Evolutionary conservation across 2,797 vertebrate species (phyloP).

Genomic region (Anguilla marmorata): DNA sequence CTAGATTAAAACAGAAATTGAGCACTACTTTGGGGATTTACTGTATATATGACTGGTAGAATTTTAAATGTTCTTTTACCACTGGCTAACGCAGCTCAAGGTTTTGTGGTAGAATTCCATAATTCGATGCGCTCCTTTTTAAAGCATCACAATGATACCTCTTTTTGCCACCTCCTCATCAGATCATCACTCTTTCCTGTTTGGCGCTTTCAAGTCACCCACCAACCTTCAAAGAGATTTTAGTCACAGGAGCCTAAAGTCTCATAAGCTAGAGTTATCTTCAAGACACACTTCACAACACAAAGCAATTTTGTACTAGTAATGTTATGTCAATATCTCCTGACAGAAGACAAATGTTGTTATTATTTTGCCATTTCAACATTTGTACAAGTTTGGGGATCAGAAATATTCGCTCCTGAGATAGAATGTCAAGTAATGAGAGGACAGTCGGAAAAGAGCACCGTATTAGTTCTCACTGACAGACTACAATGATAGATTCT

Average conservation of each 20-base stretch:
- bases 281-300: slow-evolving; percentile 85
- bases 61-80: background rate
- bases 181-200: slow-evolving; percentile 40
- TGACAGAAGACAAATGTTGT: slow-evolving; percentile 96
- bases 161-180: background rate
- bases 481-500: slow-evolving; percentile 76
- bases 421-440: slow-evolving; percentile 78
- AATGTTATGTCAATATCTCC: slow-evolving; percentile 88
- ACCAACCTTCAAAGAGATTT: slow-evolving; percentile 52
- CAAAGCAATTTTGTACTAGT: slow-evolving; percentile 91
- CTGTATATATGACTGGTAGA: background rate
- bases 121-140: background rate
- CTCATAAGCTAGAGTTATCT: slow-evolving; percentile 82
- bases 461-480: slow-evolving; percentile 71
- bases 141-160: background rate
- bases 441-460: slow-evolving; percentile 71
- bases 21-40: background rate
- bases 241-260: slow-evolving; percentile 57
- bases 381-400: slow-evolving; percentile 80
- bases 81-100: background rate
- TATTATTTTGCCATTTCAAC: slow-evolving; percentile 91
- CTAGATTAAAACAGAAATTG: background rate
- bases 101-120: background rate
- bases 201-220: slow-evolving; percentile 46
- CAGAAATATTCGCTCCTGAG: slow-evolving; percentile 74